Base-by-base conservation (phyloP, 2,888 invertebrate species). In the Penaeus monodon region DNA sequence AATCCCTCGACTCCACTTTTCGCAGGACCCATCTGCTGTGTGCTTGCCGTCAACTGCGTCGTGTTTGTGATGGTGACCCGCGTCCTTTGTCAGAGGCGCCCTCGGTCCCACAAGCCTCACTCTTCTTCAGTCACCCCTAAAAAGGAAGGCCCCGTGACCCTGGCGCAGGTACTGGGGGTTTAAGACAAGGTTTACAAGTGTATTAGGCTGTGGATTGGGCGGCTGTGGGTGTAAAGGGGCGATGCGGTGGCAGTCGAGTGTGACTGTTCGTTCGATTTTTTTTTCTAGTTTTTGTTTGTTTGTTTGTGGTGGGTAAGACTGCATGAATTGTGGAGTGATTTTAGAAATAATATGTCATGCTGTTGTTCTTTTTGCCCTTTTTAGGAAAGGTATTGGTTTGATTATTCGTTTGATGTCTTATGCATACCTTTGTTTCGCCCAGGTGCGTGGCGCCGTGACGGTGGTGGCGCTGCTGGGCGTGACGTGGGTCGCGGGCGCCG, bases 21-120 rank as follows among this genome's bases (percentile, higher is more conserved):
- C 44, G 10, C 70, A 90, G 90, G 91, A 0, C 93, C 93, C 0
- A 92, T 92, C 7, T 92, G 92, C 81, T 64, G 92, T 12, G 92
- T 93, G 63, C 91, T 93, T 14, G 84, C 92, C 0, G 90, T 92
- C 64, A 93, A 93, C 90, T 91, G 91, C 44, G 89, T 92, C 8
- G 92, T 93, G 24, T 93, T 93, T 90, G 91, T 91, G 17, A 88
- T 93, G 87, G 93, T 93, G 27, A 90, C 91, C 14, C 90, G 91
- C 74, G 92, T 92, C 1, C 90, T 92, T 10, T 91, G 89, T 78
- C 84, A 84, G 66, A 70, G 84, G 24, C 68, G 86, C 17, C 88
- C 88, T 3, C 79, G 77, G 65, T 80, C 86, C 4, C 79, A 85
- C 85, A 87, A 80, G 27, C 78, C 83, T 8, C 38, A 27, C 73